These are phyloP conservation scores for Synanthedon andrenaeformis DNA, from an alignment of 2,888 invertebrate species.

Conservation along the genomic window DNA sequence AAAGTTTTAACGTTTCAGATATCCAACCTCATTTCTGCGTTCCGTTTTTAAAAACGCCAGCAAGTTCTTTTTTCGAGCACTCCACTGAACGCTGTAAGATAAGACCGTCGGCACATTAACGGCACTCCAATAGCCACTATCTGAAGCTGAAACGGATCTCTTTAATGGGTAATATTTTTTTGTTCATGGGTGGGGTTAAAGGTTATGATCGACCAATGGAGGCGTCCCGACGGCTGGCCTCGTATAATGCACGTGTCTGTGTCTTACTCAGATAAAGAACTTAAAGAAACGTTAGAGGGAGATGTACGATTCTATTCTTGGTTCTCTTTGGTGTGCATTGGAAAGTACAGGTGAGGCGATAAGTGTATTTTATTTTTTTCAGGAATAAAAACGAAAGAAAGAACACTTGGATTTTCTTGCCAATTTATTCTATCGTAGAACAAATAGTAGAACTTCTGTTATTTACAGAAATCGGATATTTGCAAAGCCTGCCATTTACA, in stretches of 20 bases:
- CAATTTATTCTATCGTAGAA: too few species aligned
- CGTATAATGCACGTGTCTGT: constrained; percentile 17
- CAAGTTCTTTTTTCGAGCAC: constrained; percentile 19
- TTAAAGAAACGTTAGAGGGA: constrained; percentile 33
- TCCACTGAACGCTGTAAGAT: constrained; percentile 25
- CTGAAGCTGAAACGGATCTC: constrained; percentile 54
- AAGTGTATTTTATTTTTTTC: constrained; percentile 8
- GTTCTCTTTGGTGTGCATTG: constrained; percentile 25
- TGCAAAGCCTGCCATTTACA: too few species aligned
- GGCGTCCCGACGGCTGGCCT: constrained; percentile 26
- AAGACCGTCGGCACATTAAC: constrained; percentile 40
- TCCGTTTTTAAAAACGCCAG: constrained; percentile 15
- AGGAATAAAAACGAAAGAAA: too few species aligned
- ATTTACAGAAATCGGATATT: too few species aligned
- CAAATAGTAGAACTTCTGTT: too few species aligned
- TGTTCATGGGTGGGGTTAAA: constrained; percentile 64
- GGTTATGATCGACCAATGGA: constrained; percentile 56
- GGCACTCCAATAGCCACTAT: constrained; percentile 29
- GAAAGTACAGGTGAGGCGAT: constrained; percentile 19
- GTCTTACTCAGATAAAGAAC: constrained; percentile 33
- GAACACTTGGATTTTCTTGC: too few species aligned
- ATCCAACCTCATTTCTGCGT: constrained; percentile 9
- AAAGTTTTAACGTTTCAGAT: not conserved
- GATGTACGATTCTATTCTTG: constrained; percentile 55
- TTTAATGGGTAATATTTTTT: constrained; percentile 63